Conservation (phyloP, 2,797 vertebrate genomes). For the Mormyrops attenuatus region DNA sequence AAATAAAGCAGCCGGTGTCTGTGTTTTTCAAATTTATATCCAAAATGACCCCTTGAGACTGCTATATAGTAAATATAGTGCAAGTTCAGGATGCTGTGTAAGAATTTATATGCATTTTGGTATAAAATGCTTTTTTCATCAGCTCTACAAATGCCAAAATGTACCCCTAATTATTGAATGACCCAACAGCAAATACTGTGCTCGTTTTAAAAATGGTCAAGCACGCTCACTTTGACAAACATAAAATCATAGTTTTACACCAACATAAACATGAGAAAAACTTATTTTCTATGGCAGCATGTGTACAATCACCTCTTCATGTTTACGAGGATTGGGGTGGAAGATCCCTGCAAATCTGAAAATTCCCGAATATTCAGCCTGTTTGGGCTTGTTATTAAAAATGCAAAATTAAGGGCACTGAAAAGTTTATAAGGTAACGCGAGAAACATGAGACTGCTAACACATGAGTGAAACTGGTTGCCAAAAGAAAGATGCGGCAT, state of each 20-base stretch:
- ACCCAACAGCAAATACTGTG: background rate
- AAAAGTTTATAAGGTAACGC: background rate
- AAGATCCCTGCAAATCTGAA: background rate
- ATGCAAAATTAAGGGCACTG: background rate
- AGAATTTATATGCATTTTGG: background rate
- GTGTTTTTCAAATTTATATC: too few species aligned
- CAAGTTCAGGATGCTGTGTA: too few species aligned
- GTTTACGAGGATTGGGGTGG: background rate
- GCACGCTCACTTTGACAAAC: background rate
- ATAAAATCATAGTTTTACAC: background rate
- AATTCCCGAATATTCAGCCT: background rate
- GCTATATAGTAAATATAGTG: too few species aligned
- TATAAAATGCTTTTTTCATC: background rate
- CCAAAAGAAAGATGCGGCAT: too few species aligned
- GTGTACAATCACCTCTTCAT: background rate
- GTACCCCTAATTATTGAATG: background rate
- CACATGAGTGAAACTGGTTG: too few species aligned
- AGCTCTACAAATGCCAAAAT: background rate
- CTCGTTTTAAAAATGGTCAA: background rate
- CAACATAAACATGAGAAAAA: background rate
- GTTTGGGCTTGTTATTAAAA: background rate
- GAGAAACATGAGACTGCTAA: background rate
- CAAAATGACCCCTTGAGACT: too few species aligned
- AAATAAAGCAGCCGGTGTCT: too few species aligned
- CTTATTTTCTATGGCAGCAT: background rate